A percentile compares a stretch with the other conserved stretches of the same genome.
phyloP scores from a whole-genome alignment of 2,888 invertebrate species.

The Troglohyphantes excavatus region DNA sequence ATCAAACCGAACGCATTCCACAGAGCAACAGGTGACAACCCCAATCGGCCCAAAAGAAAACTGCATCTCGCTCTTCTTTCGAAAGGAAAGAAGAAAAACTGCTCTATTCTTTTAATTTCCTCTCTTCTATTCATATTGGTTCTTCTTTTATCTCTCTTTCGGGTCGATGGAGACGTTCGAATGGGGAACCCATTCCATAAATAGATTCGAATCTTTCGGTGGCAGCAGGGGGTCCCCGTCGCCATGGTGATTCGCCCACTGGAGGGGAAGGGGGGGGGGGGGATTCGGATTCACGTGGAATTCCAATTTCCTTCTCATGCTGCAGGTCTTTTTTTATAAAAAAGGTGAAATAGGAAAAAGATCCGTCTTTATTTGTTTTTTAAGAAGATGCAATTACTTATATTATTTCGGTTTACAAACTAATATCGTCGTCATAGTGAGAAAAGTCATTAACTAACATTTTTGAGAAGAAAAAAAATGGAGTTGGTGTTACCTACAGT shows the following conservation, averaged over 20 bases:
- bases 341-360: background rate
- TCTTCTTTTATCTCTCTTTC: background rate
- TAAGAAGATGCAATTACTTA: too few species aligned
- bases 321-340: background rate
- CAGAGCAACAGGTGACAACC: too few species aligned
- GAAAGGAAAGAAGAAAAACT: too few species aligned
- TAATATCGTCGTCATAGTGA: too few species aligned
- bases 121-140: background rate
- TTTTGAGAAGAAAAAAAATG: too few species aligned
- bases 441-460: too few species aligned
- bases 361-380: background rate
- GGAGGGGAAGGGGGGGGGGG: background rate
- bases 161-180: background rate
- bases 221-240: slow-evolving; percentile 4
- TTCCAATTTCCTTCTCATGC: slow-evolving; percentile 20
- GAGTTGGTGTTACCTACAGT: too few species aligned
- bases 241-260: slow-evolving; percentile 32
- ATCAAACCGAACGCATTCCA: too few species aligned
- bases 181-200: slow-evolving; percentile 47
- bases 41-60: too few species aligned
- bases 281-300: slow-evolving; percentile 3
- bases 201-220: slow-evolving; percentile 50
- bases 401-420: too few species aligned
- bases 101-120: background rate
- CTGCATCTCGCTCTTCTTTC: too few species aligned